Evolutionary conservation across 2,888 invertebrate genomes (phyloP).

Genomic region (Steinernema hermaphroditum): DNA sequence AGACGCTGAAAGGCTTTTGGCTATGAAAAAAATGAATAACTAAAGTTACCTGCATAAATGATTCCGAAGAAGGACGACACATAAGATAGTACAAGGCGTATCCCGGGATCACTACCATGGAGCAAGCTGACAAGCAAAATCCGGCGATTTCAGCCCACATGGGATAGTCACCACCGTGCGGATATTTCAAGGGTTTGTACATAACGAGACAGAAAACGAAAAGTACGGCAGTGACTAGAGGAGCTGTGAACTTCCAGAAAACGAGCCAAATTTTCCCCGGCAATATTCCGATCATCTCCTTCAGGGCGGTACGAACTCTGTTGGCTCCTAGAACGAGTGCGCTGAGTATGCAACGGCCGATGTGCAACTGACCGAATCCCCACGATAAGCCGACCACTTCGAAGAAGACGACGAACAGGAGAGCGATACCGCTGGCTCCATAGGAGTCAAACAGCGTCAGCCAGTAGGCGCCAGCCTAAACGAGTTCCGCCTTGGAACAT

Average conservation of each 20-base stretch:
- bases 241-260: constrained; percentile 85
- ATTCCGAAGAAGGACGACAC: constrained; percentile 36
- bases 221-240: constrained; percentile 79
- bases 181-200: constrained; percentile 77
- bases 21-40: not conserved
- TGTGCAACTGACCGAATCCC: constrained; percentile 74
- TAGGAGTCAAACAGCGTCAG: constrained; percentile 83
- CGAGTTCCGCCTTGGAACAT: not conserved
- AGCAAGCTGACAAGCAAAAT: constrained; percentile 81
- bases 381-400: constrained; percentile 87
- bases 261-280: constrained; percentile 81
- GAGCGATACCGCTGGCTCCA: constrained; percentile 80
- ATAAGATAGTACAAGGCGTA: constrained; percentile 78
- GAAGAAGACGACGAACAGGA: constrained; percentile 86
- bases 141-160: constrained; percentile 81
- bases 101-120: constrained; percentile 81
- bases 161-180: constrained; percentile 68
- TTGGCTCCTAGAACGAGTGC: constrained; percentile 67
- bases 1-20: not conserved
- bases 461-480: constrained; percentile 82
- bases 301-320: constrained; percentile 79
- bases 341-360: no score
- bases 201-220: constrained; percentile 82
- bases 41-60: not conserved
- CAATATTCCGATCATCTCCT: constrained; percentile 80